Percentiles rank a stretch among this genome's conserved stretches.
Conservation (phyloP, 2,888 invertebrate species). For the Cheilosia urbana region DNA sequence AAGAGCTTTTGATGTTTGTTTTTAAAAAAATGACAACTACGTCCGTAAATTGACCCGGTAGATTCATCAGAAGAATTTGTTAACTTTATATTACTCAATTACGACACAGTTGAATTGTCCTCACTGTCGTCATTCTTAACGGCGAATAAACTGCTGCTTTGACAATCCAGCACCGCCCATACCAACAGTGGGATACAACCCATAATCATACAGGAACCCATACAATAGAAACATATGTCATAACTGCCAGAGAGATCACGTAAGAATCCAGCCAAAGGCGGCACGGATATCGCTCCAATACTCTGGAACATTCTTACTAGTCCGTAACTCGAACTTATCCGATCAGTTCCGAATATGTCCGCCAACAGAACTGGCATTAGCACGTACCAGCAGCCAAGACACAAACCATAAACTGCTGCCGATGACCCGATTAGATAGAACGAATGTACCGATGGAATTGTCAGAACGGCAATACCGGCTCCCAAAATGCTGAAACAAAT, state of each 20-base stretch:
- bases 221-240: conserved; percentile 89
- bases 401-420: conserved; percentile 88
- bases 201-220: conserved; percentile 90
- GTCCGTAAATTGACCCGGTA: not conserved
- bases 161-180: conserved; percentile 81
- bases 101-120: conserved; percentile 80
- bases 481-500: conserved; percentile 86
- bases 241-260: conserved; percentile 89
- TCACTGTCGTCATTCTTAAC: conserved; percentile 80
- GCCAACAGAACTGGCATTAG: conserved; percentile 90
- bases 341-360: conserved; percentile 89
- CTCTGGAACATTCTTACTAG: conserved; percentile 91
- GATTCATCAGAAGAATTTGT: not conserved
- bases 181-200: conserved; percentile 88
- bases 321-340: conserved; percentile 90
- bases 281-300: conserved; percentile 89
- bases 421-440: conserved; percentile 88
- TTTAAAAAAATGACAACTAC: not conserved
- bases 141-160: conserved; percentile 80
- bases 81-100: conserved; percentile 57
- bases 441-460: conserved; percentile 87
- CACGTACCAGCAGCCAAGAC: conserved; percentile 91
- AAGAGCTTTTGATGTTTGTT: not conserved
- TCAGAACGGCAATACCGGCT: conserved; percentile 88
- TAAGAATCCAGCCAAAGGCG: conserved; percentile 88